Evolutionary conservation across 2,113 vertebrate species (phyloP).

Genomic region (Gallinago paraguaiae): DNA sequence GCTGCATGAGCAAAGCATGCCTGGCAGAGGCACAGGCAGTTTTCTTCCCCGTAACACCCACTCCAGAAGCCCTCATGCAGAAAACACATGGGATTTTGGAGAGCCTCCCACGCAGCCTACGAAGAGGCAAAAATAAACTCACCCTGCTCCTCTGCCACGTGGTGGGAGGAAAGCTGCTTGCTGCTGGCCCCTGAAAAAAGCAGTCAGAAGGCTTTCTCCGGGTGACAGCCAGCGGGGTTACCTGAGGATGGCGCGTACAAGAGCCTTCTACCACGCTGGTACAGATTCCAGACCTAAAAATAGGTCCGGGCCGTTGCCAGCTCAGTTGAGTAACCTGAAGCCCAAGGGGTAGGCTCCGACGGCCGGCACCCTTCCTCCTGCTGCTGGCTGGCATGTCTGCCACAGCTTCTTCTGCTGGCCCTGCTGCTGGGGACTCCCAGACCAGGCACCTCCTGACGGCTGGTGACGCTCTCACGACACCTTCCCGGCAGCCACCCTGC

Average conservation of each 20-base stretch:
- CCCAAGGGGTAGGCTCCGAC: not conserved
- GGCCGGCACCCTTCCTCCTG: not conserved
- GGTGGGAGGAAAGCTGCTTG: not conserved
- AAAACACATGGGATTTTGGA: not conserved
- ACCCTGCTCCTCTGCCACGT: accelerated
- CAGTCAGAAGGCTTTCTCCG: not conserved
- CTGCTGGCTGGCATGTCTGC: not conserved
- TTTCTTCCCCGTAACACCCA: not conserved
- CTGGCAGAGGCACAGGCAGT: accelerated
- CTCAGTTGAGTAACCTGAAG: constrained; percentile 11
- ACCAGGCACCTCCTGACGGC: not conserved
- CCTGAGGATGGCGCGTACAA: not conserved
- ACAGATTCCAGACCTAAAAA: constrained; percentile 52
- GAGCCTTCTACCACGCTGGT: constrained; percentile 18
- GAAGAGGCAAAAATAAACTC: not conserved
- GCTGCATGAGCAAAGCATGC: accelerated
- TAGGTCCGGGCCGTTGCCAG: not conserved
- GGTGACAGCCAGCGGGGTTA: not conserved
- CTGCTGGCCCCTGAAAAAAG: not conserved
- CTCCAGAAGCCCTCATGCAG: not conserved
- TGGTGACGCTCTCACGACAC: not conserved
- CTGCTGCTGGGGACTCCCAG: not conserved
- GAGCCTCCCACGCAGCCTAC: accelerated
- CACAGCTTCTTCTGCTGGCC: not conserved
- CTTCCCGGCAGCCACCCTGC: not conserved